Evolutionary conservation across 2,113 vertebrate species (phyloP), one percentile per base, ranked within the genome.

Genomic region (Ceratotherium simum): DNA sequence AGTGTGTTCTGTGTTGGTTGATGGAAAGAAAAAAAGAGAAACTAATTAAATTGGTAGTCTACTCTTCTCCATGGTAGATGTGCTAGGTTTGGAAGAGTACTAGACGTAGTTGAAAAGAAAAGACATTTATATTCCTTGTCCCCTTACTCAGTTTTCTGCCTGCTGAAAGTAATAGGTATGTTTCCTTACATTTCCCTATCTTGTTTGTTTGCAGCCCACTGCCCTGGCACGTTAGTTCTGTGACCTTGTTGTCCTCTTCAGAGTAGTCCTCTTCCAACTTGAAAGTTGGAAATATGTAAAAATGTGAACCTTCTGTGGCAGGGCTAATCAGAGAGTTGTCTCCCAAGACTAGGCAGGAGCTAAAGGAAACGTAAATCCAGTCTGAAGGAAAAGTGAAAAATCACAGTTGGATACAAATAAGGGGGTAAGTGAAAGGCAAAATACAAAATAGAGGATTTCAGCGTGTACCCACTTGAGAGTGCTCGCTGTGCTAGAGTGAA

Each of bases 401-500:
- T 91, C 58, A 54, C 31, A 1, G 36, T 81, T 64, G 0, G 0
- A 36, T 93, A 96, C 60, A 67, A 0, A 48, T 85, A n/a, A 91
- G 0, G 0, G 58, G 88, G 31, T 11, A 5, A 90, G 67, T 93
- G 90, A 92, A 82, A 94, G 31, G 46, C 92, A 96, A 96, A 91
- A 70, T 93, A 95, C 36, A 70, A 92, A 98, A 85, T 20, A 48
- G 91, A 86, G 42, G 3, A 79, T 97, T 98, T 96, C 1, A 62
- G 36, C 95, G 73, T 98, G 97, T 98, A 96, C 96, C 97, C 96
- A 96, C 95, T 95, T 95, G 89, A 97, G 86, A 93, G 97, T 97
- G 97, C 64, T 93, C 70, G 93, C 92, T 99, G 98, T 98, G 97
- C 96, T 98, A 80, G 90, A 96, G 96, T 98, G 99, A 99, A 99